Evolutionary conservation across 2,888 invertebrate species (phyloP).

Genomic region (Leptodirus hochenwartii): DNA sequence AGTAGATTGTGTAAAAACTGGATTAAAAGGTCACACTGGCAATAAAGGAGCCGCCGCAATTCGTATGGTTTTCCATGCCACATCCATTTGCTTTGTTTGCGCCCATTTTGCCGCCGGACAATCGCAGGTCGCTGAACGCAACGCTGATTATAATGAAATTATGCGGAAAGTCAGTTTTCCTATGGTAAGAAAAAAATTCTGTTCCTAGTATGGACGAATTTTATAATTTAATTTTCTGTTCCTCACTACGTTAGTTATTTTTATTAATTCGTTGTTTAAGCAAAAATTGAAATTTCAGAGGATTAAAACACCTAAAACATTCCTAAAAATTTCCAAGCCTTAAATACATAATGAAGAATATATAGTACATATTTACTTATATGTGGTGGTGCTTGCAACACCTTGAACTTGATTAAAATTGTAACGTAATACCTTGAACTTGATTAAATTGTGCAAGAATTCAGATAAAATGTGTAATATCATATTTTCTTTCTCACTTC

Average conservation of each 20-base stretch:
- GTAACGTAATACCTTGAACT: too few species aligned
- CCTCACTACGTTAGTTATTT: too few species aligned
- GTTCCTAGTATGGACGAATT: not conserved
- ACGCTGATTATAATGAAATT: slow-evolving; percentile 93
- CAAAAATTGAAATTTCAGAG: too few species aligned
- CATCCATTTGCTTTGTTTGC: slow-evolving; percentile 94
- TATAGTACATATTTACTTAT: too few species aligned
- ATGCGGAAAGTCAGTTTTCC: slow-evolving; percentile 79
- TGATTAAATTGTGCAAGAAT: too few species aligned
- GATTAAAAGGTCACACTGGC: slow-evolving; percentile 88
- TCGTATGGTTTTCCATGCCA: slow-evolving; percentile 76
- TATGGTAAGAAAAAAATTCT: slow-evolving; percentile 36
- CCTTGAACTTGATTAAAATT: too few species aligned
- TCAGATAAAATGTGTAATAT: too few species aligned
- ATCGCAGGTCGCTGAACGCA: slow-evolving; percentile 84
- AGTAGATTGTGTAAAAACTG: slow-evolving; percentile 93
- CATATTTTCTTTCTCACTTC: too few species aligned
- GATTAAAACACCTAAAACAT: not conserved
- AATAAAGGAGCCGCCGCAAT: slow-evolving; percentile 96
- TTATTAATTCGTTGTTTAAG: too few species aligned
- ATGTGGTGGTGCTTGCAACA: too few species aligned
- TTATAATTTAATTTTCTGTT: too few species aligned
- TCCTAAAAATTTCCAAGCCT: slow-evolving; percentile 1
- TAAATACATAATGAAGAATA: too few species aligned
- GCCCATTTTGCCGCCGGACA: slow-evolving; percentile 99